Percentiles rank a stretch among this genome's conserved stretches.
Evolutionary conservation across 1,140 invertebrate genomes (phyloP).

Genomic region (Pentalonia nigronervosa): DNA sequence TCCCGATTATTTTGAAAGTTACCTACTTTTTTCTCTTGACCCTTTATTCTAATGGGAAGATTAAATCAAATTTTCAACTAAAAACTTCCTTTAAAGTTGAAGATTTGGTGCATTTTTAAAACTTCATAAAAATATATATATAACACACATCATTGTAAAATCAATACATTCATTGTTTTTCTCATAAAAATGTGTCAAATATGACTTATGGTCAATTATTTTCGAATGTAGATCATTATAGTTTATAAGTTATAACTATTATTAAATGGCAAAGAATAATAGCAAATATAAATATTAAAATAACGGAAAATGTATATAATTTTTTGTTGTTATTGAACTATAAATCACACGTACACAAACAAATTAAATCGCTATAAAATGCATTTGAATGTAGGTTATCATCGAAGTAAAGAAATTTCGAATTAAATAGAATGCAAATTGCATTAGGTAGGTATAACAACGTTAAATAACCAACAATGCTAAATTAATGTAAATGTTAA

Average conservation of each 20-base stretch:
- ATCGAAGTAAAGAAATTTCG: not conserved
- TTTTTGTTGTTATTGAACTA: not conserved
- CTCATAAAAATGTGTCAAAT: not conserved
- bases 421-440: slow-evolving; percentile 7
- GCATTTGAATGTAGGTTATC: not conserved
- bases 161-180: not conserved
- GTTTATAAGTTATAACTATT: not conserved
- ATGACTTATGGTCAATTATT: not conserved
- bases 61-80: not conserved
- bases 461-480: too few relatives aligned
- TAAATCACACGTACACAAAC: not conserved
- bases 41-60: not conserved
- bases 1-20: not conserved
- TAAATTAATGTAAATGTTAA: not conserved
- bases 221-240: not conserved
- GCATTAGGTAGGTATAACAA: not conserved
- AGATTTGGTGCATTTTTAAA: not conserved
- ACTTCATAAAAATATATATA: too few relatives aligned
- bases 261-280: not conserved
- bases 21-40: not conserved
- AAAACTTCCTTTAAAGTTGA: not conserved
- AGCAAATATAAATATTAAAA: not conserved
- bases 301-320: not conserved
- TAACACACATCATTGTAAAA: not conserved
- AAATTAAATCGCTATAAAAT: not conserved